Percentiles rank a stretch among this genome's conserved stretches.
Conservation (phyloP, 1,140 invertebrate genomes). For the Neelides sp. region DNA sequence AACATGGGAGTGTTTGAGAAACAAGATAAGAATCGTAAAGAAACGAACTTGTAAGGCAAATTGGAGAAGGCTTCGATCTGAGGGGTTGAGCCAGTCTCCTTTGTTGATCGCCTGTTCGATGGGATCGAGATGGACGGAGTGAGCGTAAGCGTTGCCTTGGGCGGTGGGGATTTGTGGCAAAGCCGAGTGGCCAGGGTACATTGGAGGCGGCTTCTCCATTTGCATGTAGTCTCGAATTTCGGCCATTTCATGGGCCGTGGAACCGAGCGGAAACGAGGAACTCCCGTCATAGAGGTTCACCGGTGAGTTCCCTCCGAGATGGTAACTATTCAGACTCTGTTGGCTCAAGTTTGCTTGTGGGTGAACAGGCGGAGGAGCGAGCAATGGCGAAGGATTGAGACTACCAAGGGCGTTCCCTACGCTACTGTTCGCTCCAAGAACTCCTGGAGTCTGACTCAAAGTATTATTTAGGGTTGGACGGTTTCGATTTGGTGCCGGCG, state of each 20-base stretch:
- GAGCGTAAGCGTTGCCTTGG: constrained; percentile 13
- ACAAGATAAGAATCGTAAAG: too few species aligned
- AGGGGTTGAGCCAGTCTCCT: constrained; percentile 27
- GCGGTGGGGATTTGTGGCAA: constrained; percentile 12
- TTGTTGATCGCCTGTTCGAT: constrained; percentile 29
- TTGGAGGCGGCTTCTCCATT: constrained; percentile 27
- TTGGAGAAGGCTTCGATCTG: constrained; percentile 28
- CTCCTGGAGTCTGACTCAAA: constrained; percentile 1
- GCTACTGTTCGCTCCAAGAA: constrained; percentile 5
- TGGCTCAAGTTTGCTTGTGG: constrained; percentile 12
- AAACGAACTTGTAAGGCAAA: constrained; percentile 29
- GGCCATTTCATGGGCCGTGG: constrained; percentile 22
- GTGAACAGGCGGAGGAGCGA: constrained; percentile 8
- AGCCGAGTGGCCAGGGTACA: constrained; percentile 27
- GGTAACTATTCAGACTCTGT: constrained; percentile 29
- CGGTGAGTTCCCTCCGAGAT: constrained; percentile 21
- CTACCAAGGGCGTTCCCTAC: not conserved
- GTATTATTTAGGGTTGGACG: not conserved
- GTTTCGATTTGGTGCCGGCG: not conserved
- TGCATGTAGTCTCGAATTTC: constrained; percentile 27
- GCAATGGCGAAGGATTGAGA: constrained; percentile 15
- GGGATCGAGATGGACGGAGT: constrained; percentile 24
- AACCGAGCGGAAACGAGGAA: constrained; percentile 14
- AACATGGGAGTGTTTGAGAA: too few species aligned
- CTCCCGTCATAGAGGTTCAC: constrained; percentile 22